phyloP scores from a whole-genome alignment of 2,113 vertebrate genomes.

The Sapajus apella region DNA sequence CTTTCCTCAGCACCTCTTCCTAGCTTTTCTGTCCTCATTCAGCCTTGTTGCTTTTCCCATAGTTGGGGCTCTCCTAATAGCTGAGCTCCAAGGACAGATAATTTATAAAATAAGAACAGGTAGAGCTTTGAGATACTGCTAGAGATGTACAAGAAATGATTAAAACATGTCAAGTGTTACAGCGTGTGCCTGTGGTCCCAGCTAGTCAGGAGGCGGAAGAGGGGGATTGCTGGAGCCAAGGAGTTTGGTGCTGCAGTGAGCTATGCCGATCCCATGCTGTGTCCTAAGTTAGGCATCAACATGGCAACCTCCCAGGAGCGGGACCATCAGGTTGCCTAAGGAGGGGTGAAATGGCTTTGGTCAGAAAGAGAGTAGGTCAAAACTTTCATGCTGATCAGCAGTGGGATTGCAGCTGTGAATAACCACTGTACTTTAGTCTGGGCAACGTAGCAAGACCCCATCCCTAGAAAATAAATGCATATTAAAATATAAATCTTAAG shows the following conservation, averaged over 20 bases:
- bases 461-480: neutral
- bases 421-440: too few relatives aligned
- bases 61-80: neutral
- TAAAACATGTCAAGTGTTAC: neutral
- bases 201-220: neutral
- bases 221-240: neutral
- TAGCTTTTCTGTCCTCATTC: neutral
- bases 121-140: neutral
- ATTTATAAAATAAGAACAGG: neutral
- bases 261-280: too few relatives aligned
- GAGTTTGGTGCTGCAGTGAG: neutral
- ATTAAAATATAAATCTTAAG: neutral
- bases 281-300: too few relatives aligned
- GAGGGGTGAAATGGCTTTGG: too few relatives aligned
- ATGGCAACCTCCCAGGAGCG: too few relatives aligned
- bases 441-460: neutral
- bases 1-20: neutral
- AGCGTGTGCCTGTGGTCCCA: neutral
- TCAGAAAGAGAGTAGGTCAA: too few relatives aligned
- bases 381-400: too few relatives aligned
- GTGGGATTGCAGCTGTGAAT: too few relatives aligned
- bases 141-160: neutral
- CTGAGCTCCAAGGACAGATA: neutral
- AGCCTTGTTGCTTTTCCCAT: neutral
- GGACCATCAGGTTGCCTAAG: too few relatives aligned